These are phyloP conservation scores for Melanotaenia pygmaea DNA, from an alignment of 2,797 vertebrate species.

Conservation along the genomic window DNA sequence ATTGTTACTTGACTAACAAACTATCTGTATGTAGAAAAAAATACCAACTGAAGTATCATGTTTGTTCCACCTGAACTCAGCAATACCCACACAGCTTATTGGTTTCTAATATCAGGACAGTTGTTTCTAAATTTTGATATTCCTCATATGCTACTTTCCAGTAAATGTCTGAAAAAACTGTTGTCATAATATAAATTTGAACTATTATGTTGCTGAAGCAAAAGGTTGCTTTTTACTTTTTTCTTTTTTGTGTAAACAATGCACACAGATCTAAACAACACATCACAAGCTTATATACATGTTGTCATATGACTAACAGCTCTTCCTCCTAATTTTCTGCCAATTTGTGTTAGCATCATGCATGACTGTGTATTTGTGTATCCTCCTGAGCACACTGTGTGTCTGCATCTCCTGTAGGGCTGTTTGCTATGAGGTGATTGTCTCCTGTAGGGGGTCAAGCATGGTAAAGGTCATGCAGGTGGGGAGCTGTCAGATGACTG, in stretches of 20 bases:
- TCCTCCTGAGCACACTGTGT: slow-evolving; percentile 40
- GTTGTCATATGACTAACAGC: slow-evolving; percentile 13
- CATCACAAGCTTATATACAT: slow-evolving; percentile 15
- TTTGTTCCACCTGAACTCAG: not conserved
- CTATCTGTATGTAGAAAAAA: not conserved
- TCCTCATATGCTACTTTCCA: not conserved
- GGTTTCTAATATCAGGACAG: not conserved
- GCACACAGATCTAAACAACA: slow-evolving; percentile 1
- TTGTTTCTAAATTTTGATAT: not conserved
- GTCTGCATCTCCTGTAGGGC: slow-evolving; percentile 70
- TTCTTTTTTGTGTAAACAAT: slow-evolving; percentile 1
- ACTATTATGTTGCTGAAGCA: not conserved
- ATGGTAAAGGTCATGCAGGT: slow-evolving; percentile 86
- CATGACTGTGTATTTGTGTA: slow-evolving; percentile 34
- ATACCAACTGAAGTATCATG: not conserved
- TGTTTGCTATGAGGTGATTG: slow-evolving; percentile 78
- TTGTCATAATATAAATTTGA: not conserved
- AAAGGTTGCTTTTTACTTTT: not conserved
- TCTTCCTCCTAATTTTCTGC: slow-evolving; percentile 22
- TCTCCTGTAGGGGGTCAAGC: slow-evolving; percentile 80
- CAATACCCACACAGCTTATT: not conserved
- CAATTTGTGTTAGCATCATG: slow-evolving; percentile 28
- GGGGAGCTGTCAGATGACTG: slow-evolving; percentile 81
- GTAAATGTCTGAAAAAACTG: slow-evolving; percentile 2
- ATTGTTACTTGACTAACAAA: not conserved